These are phyloP conservation scores for Lepidurus apus DNA, from an alignment of 1,140 invertebrate species.

Conservation along the genomic window DNA sequence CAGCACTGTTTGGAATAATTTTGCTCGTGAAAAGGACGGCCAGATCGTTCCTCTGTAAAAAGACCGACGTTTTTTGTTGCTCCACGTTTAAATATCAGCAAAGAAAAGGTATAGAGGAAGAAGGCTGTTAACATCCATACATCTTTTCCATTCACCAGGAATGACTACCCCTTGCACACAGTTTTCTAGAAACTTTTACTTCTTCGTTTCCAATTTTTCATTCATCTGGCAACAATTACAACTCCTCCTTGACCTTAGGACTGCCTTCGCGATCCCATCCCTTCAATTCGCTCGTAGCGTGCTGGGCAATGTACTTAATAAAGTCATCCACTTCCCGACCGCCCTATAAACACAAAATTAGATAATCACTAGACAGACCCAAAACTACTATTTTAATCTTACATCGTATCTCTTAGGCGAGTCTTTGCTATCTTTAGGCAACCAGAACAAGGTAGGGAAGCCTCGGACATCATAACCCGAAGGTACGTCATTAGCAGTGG, in stretches of 20 bases:
- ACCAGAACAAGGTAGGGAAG: constrained; percentile 97
- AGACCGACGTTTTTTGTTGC: background rate
- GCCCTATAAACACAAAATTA: constrained; percentile 54
- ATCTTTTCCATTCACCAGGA: background rate
- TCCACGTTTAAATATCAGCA: background rate
- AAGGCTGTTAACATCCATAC: background rate
- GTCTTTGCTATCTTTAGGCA: constrained; percentile 73
- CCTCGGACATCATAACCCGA: constrained; percentile 85
- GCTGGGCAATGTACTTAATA: constrained; percentile 90
- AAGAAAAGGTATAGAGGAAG: background rate
- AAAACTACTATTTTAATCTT: constrained; percentile 38
- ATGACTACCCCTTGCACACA: background rate
- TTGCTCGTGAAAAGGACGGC: background rate
- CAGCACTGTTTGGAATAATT: constrained; percentile 6
- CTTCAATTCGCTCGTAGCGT: constrained; percentile 81
- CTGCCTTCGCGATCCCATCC: constrained; percentile 77
- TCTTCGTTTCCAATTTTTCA: background rate
- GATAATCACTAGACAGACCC: constrained; percentile 29
- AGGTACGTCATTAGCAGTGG: constrained; percentile 97
- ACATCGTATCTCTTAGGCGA: constrained; percentile 86
- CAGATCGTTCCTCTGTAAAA: background rate
- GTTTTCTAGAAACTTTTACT: constrained; percentile 14
- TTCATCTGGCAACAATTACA: constrained; percentile 40
- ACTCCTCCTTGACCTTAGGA: constrained; percentile 67
- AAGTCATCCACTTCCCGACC: constrained; percentile 93